These are phyloP conservation scores for Rallus crepitans DNA, from an alignment of 2,797 vertebrate species.

Conservation along the genomic window DNA sequence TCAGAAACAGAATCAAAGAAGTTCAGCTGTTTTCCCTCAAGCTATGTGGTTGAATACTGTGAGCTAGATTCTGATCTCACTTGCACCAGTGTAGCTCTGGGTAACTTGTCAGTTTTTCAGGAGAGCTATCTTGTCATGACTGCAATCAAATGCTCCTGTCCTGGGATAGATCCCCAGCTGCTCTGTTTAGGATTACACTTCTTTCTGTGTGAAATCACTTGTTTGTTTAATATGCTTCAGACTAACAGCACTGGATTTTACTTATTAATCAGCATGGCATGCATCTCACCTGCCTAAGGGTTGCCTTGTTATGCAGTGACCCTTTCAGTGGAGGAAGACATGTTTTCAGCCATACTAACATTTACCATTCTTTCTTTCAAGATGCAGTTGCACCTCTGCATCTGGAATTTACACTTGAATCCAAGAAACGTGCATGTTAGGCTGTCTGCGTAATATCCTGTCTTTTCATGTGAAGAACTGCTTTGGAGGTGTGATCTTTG, in stretches of 20 bases:
- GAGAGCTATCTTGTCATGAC: not conserved
- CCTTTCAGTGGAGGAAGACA: not conserved
- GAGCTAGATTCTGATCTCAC: not conserved
- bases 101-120: not conserved
- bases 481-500: not conserved
- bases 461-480: not conserved
- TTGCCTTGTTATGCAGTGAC: not conserved
- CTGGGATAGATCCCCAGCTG: not conserved
- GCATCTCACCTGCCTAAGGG: not conserved
- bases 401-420: not conserved
- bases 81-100: not conserved
- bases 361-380: not conserved
- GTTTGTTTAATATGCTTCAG: not conserved
- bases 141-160: not conserved
- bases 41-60: not conserved
- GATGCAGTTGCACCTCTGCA: not conserved
- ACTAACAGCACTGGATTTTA: not conserved
- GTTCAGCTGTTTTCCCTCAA: not conserved
- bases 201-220: not conserved
- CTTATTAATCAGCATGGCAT: not conserved
- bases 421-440: not conserved
- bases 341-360: not conserved
- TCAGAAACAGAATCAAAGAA: conserved; percentile 2
- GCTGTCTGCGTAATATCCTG: not conserved
- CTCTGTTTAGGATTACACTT: not conserved